Conservation (phyloP, 2,113 vertebrate species). For the Bos javanicus region DNA sequence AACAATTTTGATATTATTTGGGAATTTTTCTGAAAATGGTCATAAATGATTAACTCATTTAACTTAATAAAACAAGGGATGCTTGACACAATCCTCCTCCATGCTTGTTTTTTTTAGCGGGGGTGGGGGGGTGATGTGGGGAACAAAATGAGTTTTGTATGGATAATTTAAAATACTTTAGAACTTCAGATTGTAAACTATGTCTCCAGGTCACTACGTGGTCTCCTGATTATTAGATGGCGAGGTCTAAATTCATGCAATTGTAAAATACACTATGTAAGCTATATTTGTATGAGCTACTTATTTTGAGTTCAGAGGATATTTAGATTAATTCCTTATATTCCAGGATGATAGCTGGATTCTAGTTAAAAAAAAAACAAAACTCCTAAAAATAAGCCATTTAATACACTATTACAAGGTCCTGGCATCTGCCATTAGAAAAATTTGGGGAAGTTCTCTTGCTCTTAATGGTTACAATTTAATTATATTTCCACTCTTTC, state of each 20-base stretch:
- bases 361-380: background rate
- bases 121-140: fast-evolving
- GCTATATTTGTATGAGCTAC: background rate
- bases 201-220: background rate
- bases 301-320: background rate
- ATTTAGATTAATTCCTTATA: background rate
- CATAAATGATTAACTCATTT: background rate
- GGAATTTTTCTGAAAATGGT: background rate
- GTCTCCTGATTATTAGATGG: background rate
- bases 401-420: background rate
- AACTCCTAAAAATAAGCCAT: background rate
- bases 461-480: background rate
- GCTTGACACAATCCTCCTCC: background rate
- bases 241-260: background rate
- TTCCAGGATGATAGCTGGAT: background rate
- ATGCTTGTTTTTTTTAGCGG: background rate
- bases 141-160: background rate
- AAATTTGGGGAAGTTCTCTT: background rate
- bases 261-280: background rate
- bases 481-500: background rate
- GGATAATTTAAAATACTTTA: background rate
- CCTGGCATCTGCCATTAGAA: background rate
- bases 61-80: background rate
- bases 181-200: background rate
- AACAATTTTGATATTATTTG: background rate